phyloP scores from a whole-genome alignment of 2,113 vertebrate genomes.

The Heterotilapia buettikoferi region DNA sequence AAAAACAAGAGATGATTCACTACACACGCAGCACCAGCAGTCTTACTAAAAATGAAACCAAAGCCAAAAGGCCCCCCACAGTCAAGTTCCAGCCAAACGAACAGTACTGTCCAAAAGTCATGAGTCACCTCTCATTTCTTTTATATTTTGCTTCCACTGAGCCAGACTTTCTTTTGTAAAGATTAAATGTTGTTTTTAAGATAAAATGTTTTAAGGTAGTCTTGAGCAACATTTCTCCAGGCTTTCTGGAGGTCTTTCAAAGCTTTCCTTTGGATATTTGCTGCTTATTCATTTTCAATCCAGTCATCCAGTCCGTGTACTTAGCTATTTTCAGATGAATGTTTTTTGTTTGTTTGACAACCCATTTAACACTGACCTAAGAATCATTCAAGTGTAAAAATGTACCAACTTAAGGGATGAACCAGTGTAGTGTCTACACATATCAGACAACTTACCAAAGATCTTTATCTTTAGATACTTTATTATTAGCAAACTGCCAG shows the following conservation, averaged over 20 bases:
- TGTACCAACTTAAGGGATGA: not conserved
- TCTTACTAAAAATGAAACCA: not conserved
- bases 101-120: not conserved
- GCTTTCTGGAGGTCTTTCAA: not conserved
- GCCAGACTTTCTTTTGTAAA: not conserved
- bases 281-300: not conserved
- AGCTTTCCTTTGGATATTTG: not conserved
- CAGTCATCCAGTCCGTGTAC: not conserved
- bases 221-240: not conserved
- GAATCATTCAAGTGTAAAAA: not conserved
- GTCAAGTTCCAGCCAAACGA: not conserved
- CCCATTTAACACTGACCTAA: not conserved
- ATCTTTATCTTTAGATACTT: not conserved
- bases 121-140: not conserved
- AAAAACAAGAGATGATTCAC: conserved; percentile 2
- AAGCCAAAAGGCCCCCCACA: not conserved
- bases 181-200: not conserved
- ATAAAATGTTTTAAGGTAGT: not conserved
- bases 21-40: not conserved
- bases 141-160: not conserved
- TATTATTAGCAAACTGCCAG: not conserved
- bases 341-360: not conserved
- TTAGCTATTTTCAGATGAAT: not conserved
- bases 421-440: not conserved
- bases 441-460: not conserved